Conservation (phyloP, 2,113 vertebrate species). For the Toxotes jaculatrix region DNA sequence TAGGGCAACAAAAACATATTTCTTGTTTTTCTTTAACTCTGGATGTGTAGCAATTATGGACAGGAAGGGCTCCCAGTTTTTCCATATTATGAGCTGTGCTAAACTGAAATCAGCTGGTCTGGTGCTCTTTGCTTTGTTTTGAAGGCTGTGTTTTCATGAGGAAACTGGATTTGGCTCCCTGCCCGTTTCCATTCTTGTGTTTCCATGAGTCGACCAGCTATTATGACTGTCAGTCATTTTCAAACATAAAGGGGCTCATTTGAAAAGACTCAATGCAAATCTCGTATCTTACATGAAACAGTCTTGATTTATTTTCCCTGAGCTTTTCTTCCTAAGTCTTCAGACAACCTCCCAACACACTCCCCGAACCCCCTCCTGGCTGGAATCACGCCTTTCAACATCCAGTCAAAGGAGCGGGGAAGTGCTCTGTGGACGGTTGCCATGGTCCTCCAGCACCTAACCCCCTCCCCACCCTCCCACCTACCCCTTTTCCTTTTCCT, state of each 20-base stretch:
- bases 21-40: conserved; percentile 60
- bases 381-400: conserved; percentile 78
- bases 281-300: conserved; percentile 86
- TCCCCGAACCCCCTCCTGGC: conserved; percentile 52
- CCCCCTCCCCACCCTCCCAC: conserved; percentile 1
- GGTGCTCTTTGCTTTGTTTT: conserved; percentile 84
- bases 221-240: conserved; percentile 88
- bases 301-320: conserved; percentile 84
- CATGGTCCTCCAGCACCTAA: conserved; percentile 56
- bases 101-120: conserved; percentile 88
- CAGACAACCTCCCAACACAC: conserved; percentile 62
- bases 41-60: conserved; percentile 85
- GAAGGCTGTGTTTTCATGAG: conserved; percentile 70
- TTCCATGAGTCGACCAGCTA: conserved; percentile 82
- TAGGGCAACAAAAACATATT: conserved; percentile 56
- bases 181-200: conserved; percentile 84
- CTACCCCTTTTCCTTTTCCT: conserved; percentile 43
- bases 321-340: conserved; percentile 75
- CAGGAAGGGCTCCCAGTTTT: conserved; percentile 85
- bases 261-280: conserved; percentile 86
- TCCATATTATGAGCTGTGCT: conserved; percentile 86
- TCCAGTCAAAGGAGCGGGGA: conserved; percentile 74
- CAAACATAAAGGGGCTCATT: conserved; percentile 83
- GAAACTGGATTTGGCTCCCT: conserved; percentile 80
- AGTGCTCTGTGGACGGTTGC: conserved; percentile 71